phyloP scores from a whole-genome alignment of 2,888 invertebrate genomes.

The Hypena proboscidalis region DNA sequence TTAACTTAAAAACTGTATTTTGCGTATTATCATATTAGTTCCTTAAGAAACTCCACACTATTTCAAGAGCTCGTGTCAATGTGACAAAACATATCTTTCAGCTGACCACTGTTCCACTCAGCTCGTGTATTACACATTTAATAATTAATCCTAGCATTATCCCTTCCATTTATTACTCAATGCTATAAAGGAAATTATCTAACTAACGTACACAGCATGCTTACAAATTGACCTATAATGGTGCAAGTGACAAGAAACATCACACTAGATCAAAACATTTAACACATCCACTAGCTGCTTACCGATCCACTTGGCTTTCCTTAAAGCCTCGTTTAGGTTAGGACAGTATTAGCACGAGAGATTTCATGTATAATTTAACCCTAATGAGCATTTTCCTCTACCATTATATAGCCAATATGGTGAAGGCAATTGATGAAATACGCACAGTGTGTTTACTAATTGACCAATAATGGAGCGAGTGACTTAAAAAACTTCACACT shows the following conservation, averaged over 20 bases:
- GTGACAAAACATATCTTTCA: conserved; percentile 74
- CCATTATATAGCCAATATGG: neutral
- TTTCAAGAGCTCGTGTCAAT: conserved; percentile 47
- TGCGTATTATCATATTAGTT: too few relatives aligned
- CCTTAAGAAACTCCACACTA: conserved; percentile 53
- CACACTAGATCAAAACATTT: conserved; percentile 42
- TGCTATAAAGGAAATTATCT: conserved; percentile 5
- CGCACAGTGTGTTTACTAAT: conserved; percentile 38
- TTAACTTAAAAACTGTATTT: too few relatives aligned
- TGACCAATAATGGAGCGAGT: conserved; percentile 49
- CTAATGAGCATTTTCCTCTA: too few relatives aligned
- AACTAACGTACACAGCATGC: conserved; percentile 22
- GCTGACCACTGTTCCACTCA: conserved; percentile 66
- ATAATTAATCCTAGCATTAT: too few relatives aligned
- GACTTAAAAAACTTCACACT: conserved; percentile 53
- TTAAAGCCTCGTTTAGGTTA: conserved; percentile 46
- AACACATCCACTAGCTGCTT: conserved; percentile 71
- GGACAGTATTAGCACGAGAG: conserved; percentile 9
- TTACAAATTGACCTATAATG: conserved; percentile 53
- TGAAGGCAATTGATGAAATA: conserved; percentile 7
- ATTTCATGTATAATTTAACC: too few relatives aligned
- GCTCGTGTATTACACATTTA: too few relatives aligned
- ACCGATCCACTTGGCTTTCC: conserved; percentile 59
- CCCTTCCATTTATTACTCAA: neutral
- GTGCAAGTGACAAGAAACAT: conserved; percentile 48